phyloP scores from a whole-genome alignment of 2,888 invertebrate genomes.

The Leptura quadrifasciata region DNA sequence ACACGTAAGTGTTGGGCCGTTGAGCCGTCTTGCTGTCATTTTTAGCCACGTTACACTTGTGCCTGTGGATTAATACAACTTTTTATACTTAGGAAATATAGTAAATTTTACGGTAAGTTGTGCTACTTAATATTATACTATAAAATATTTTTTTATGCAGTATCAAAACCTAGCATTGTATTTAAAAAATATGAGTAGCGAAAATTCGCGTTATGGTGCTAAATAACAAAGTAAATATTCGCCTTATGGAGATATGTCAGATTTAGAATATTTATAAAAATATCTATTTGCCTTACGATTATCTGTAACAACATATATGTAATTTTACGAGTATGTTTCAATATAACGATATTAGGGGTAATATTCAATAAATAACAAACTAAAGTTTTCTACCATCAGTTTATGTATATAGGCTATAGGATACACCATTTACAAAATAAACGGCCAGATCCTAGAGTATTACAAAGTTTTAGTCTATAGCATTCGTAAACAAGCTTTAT shows the following conservation, averaged over 20 bases:
- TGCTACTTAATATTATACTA: background rate
- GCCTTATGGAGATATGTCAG: constrained; percentile 4
- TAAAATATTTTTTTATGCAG: constrained; percentile 30
- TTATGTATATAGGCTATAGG: no score
- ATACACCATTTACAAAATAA: background rate
- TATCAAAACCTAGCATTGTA: constrained; percentile 15
- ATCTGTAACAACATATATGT: no score
- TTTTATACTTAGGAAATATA: background rate
- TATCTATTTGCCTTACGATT: no score
- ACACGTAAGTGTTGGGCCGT: no score
- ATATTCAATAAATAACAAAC: no score
- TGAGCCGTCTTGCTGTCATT: no score
- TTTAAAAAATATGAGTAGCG: constrained; percentile 18
- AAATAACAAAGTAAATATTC: background rate
- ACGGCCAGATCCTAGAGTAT: background rate
- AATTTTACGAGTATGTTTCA: no score
- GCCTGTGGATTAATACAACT: no score
- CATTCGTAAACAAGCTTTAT: background rate
- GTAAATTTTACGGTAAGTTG: background rate
- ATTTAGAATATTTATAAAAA: no score
- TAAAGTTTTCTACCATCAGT: no score
- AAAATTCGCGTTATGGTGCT: background rate
- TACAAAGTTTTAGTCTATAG: background rate
- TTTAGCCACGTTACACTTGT: no score
- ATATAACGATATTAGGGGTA: no score